Conservation (phyloP, 2,113 vertebrate genomes). For the Petroica traversi region DNA sequence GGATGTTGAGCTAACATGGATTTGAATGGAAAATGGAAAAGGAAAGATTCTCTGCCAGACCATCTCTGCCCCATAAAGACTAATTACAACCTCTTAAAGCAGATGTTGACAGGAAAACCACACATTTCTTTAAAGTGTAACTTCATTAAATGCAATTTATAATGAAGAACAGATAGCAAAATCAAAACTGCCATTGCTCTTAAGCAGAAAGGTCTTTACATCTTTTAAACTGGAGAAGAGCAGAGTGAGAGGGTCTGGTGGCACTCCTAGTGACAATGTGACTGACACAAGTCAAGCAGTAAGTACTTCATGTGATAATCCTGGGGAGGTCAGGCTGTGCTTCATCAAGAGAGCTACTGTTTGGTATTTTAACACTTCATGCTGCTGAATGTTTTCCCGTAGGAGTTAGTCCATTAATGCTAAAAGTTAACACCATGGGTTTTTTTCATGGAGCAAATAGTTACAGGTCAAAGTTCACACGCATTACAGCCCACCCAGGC, state of each 20-base stretch:
- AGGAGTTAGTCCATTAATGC: neutral
- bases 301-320: neutral
- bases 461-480: constrained; percentile 43
- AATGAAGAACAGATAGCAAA: neutral
- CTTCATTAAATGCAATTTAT: neutral
- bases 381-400: neutral
- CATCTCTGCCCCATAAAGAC: neutral
- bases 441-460: constrained; percentile 37
- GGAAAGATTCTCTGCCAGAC: neutral
- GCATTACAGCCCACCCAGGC: constrained; percentile 6
- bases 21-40: neutral
- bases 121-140: neutral
- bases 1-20: neutral
- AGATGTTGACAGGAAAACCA: neutral
- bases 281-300: neutral
- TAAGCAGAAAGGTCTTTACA: neutral
- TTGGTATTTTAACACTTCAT: neutral
- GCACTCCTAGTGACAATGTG: neutral
- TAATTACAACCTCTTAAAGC: neutral
- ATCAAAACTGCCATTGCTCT: neutral
- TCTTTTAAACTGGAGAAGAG: neutral
- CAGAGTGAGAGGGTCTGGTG: neutral
- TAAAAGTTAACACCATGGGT: neutral
- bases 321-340: neutral
- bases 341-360: neutral